phyloP scores from a whole-genome alignment of 2,113 vertebrate species.

The Balaeniceps rex region DNA sequence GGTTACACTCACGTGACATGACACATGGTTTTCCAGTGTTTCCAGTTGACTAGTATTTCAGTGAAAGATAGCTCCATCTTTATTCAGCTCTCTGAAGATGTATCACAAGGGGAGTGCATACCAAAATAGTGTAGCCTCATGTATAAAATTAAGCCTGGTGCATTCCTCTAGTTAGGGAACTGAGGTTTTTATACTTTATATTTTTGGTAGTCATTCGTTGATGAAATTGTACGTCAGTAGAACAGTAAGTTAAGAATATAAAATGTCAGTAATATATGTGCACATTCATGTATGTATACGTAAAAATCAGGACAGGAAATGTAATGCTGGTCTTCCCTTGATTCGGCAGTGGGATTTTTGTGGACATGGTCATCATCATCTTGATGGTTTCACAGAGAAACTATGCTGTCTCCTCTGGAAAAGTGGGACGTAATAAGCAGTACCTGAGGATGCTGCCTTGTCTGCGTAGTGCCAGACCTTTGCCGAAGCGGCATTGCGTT shows the following conservation, averaged over 20 bases:
- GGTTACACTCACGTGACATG: not conserved
- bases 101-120: not conserved
- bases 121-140: not conserved
- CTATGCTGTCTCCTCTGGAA: not conserved
- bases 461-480: not conserved
- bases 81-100: not conserved
- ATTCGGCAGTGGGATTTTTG: not conserved
- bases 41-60: not conserved
- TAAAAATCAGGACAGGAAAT: not conserved
- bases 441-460: not conserved
- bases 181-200: not conserved
- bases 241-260: not conserved
- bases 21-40: not conserved
- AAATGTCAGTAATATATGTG: not conserved
- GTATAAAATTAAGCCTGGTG: not conserved
- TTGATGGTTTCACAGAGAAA: not conserved
- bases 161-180: not conserved
- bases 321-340: not conserved
- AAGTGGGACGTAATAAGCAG: not conserved
- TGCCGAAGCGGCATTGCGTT: rapidly evolving
- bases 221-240: not conserved
- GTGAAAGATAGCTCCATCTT: not conserved
- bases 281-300: rapidly evolving
- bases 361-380: not conserved
- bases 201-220: not conserved